Evolutionary conservation across 2,888 invertebrate species (phyloP).

Genomic region (Sphecodes monilicornis): DNA sequence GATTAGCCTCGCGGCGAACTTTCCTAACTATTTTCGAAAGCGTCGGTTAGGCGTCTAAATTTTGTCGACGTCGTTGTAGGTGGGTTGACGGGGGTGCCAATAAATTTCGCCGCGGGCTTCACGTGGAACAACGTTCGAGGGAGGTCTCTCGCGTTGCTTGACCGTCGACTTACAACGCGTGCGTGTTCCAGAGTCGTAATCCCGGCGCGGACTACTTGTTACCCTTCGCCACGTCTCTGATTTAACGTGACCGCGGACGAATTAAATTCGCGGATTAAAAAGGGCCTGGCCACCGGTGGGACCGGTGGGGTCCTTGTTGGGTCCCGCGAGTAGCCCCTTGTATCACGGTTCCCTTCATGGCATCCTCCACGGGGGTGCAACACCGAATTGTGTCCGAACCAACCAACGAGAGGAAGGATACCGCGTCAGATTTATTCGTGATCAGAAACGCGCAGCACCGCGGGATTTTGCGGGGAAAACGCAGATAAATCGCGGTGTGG

Average conservation of each 20-base stretch:
- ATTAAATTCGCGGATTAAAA: conserved; percentile 76
- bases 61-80: conserved; percentile 2
- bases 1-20: too few relatives aligned
- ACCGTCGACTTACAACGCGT: conserved; percentile 78
- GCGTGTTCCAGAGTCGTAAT: conserved; percentile 83
- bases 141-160: conserved; percentile 50
- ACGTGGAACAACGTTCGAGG: conserved; percentile 65
- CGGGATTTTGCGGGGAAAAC: conserved; percentile 35
- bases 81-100: conserved; percentile 45
- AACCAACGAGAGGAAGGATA: background rate
- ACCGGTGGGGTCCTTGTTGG: conserved; percentile 9
- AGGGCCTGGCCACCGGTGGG: conserved; percentile 30
- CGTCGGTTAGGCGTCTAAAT: background rate
- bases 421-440: conserved; percentile 31
- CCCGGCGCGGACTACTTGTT: conserved; percentile 82
- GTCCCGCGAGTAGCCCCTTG: conserved; percentile 50
- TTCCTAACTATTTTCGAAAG: background rate
- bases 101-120: conserved; percentile 67
- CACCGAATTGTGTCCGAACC: conserved; percentile 20
- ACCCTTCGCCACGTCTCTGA: conserved; percentile 81
- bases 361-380: background rate
- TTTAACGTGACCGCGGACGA: conserved; percentile 82
- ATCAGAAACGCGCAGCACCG: background rate
- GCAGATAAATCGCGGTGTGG: background rate
- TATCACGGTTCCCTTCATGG: background rate